Evolutionary conservation across 2,113 vertebrate species (phyloP).

Genomic region (Ageneiosus marmoratus): DNA sequence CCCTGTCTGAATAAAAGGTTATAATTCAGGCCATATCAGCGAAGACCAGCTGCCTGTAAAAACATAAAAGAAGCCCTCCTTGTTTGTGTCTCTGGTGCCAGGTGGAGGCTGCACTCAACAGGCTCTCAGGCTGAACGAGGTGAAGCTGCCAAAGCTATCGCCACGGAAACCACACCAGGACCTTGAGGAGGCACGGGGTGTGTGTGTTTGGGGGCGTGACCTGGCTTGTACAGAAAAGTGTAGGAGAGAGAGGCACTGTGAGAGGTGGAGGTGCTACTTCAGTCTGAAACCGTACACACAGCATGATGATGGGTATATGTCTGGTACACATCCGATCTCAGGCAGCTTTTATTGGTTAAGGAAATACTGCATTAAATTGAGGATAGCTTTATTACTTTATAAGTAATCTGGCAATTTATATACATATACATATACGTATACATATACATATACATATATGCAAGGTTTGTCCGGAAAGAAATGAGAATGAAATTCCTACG

Average conservation of each 20-base stretch:
- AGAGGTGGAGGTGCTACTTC: slow-evolving; percentile 19
- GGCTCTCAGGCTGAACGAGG: slow-evolving; percentile 39
- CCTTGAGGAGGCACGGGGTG: neutral
- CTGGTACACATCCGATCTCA: neutral
- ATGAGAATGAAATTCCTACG: too few species aligned
- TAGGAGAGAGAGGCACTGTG: slow-evolving; percentile 9
- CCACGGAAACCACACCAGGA: slow-evolving; percentile 49
- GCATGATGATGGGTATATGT: neutral
- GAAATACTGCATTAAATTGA: neutral
- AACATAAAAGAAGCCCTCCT: neutral
- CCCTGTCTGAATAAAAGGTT: slow-evolving; percentile 4
- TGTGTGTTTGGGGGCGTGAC: neutral
- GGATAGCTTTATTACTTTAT: neutral
- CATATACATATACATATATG: too few species aligned
- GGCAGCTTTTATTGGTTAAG: neutral
- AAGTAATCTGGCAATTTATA: neutral
- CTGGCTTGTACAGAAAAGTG: neutral
- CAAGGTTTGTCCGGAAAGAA: too few species aligned
- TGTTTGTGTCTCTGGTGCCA: slow-evolving; percentile 28
- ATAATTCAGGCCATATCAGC: slow-evolving; percentile 21
- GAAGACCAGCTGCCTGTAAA: slow-evolving; percentile 19
- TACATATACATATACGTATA: too few species aligned
- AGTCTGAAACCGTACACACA: neutral
- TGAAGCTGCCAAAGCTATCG: slow-evolving; percentile 35
- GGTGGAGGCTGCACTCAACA: slow-evolving; percentile 32